Percentiles rank a stretch among this genome's conserved stretches.
phyloP scores from a whole-genome alignment of 2,888 invertebrate genomes.

The Danaus chrysippus region DNA sequence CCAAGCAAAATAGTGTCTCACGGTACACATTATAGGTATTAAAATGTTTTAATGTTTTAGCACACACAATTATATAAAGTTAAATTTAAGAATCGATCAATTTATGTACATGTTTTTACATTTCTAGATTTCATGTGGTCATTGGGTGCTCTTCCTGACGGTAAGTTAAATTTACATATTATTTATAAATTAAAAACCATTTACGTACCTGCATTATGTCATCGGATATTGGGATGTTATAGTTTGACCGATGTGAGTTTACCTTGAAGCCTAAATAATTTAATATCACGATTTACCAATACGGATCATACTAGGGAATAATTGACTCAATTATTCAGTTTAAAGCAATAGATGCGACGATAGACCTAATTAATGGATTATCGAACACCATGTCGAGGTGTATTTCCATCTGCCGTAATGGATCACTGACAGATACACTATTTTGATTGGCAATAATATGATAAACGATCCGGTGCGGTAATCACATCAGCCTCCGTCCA shows the following conservation, averaged over 20 bases:
- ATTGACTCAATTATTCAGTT: slow-evolving; percentile 53
- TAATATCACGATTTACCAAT: slow-evolving; percentile 49
- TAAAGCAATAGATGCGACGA: slow-evolving; percentile 47
- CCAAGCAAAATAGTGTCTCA: slow-evolving; percentile 80
- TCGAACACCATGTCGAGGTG: slow-evolving; percentile 41
- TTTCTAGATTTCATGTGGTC: slow-evolving; percentile 99
- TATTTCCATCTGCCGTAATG: slow-evolving; percentile 58
- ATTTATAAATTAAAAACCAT: slow-evolving; percentile 58
- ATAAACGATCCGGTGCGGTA: slow-evolving; percentile 71
- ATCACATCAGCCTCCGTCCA: slow-evolving; percentile 66
- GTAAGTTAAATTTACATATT: slow-evolving; percentile 82
- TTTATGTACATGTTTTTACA: slow-evolving; percentile 80
- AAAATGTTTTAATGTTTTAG: slow-evolving; percentile 43
- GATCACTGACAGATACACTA: slow-evolving; percentile 78
- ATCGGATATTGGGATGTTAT: slow-evolving; percentile 29
- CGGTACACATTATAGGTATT: slow-evolving; percentile 53
- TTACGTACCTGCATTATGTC: slow-evolving; percentile 54
- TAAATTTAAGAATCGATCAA: slow-evolving; percentile 74
- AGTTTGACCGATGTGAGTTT: slow-evolving; percentile 23
- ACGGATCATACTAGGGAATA: slow-evolving; percentile 51
- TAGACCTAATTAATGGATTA: slow-evolving; percentile 56
- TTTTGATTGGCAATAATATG: slow-evolving; percentile 79
- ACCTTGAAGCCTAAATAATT: slow-evolving; percentile 21
- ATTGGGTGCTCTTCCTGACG: slow-evolving; percentile 98
- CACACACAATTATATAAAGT: slow-evolving; percentile 56